phyloP scores from a whole-genome alignment of 2,113 vertebrate genomes.

The Limanda limanda region DNA sequence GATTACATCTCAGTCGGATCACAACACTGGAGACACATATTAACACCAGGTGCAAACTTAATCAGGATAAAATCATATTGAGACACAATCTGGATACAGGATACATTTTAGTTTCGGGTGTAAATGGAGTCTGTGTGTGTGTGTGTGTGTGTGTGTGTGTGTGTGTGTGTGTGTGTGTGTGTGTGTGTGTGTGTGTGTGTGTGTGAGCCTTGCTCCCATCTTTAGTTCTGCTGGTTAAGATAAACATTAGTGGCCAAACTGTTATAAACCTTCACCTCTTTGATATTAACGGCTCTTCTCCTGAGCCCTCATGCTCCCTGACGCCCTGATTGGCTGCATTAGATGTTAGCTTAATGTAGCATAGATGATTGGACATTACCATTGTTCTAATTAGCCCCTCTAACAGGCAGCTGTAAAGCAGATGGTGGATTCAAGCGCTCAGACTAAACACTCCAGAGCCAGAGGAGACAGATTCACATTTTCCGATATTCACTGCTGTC shows the following conservation, averaged over 20 bases:
- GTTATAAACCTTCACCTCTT: background rate
- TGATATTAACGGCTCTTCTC: slow-evolving; percentile 32
- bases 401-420: slow-evolving; percentile 69
- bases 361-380: slow-evolving; percentile 59
- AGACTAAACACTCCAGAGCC: slow-evolving; percentile 74
- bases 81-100: background rate
- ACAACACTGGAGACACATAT: background rate
- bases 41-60: background rate
- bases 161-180: background rate
- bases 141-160: background rate
- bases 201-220: background rate
- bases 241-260: background rate
- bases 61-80: background rate
- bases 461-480: slow-evolving; percentile 50
- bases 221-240: background rate
- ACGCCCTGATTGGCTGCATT: slow-evolving; percentile 42
- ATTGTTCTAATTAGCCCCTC: slow-evolving; percentile 53
- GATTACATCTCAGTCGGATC: background rate
- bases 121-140: background rate
- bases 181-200: background rate
- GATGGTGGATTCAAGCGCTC: slow-evolving; percentile 58
- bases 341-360: slow-evolving; percentile 52
- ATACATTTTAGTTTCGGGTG: background rate
- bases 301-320: slow-evolving; percentile 14
- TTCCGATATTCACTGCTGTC: slow-evolving; percentile 25